Evolutionary conservation across 2,888 invertebrate genomes (phyloP).

Genomic region (Leptura quadrifasciata): DNA sequence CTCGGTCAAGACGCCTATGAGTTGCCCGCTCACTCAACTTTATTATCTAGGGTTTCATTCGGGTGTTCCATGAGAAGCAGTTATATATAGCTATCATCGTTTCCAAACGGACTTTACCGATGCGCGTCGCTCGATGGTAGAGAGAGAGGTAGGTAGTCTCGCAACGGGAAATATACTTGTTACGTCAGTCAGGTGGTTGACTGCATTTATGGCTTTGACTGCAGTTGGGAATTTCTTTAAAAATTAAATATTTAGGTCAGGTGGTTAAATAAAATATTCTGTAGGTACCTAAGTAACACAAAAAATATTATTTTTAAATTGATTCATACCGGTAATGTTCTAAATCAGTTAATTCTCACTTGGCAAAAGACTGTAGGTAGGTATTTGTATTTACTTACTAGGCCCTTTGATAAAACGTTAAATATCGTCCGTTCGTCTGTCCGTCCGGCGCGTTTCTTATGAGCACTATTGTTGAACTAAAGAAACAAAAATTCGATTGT

Average conservation of each 20-base stretch:
- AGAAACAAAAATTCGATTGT: too few species aligned
- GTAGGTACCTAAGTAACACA: too few species aligned
- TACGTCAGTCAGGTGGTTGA: constrained; percentile 3
- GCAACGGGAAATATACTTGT: constrained; percentile 12
- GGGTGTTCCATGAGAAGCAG: constrained; percentile 50
- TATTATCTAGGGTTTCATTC: constrained; percentile 50
- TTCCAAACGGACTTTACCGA: constrained; percentile 51
- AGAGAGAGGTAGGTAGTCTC: constrained; percentile 8
- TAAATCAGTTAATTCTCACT: too few species aligned
- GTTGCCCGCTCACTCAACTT: constrained; percentile 37
- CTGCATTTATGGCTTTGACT: not conserved
- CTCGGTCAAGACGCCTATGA: constrained; percentile 45
- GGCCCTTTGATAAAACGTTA: too few species aligned
- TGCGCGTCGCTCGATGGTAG: constrained; percentile 36
- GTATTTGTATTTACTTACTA: too few species aligned
- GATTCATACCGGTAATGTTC: too few species aligned
- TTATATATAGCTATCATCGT: constrained; percentile 56
- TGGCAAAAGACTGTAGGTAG: too few species aligned
- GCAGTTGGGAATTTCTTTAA: not conserved
- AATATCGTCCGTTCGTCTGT: too few species aligned
- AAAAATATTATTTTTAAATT: too few species aligned
- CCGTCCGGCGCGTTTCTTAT: too few species aligned
- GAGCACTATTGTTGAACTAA: too few species aligned
- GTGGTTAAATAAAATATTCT: too few species aligned
- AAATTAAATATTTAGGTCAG: not conserved